These are phyloP conservation scores for Rhyzopertha dominica DNA, from an alignment of 1,140 invertebrate species.

Conservation along the genomic window DNA sequence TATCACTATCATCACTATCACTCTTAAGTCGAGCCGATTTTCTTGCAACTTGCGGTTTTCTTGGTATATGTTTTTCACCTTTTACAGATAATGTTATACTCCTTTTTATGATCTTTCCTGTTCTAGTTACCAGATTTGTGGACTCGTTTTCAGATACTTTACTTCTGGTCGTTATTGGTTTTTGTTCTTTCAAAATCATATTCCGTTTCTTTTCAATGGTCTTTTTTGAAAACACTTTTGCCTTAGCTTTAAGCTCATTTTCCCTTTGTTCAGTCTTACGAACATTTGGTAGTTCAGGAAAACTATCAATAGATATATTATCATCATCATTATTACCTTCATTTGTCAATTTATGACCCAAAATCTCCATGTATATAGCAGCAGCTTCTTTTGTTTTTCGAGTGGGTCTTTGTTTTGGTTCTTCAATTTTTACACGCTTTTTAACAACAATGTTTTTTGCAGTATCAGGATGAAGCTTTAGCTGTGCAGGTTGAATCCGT, in stretches of 20 bases:
- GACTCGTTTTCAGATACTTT: conserved; percentile 3
- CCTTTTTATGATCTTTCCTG: conserved; percentile 20
- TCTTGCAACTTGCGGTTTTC: no score
- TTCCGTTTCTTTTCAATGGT: conserved; percentile 41
- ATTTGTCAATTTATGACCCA: conserved; percentile 61
- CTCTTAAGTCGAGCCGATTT: no score
- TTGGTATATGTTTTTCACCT: no score
- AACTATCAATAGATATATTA: conserved; percentile 59
- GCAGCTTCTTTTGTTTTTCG: conserved; percentile 73
- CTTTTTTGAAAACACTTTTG: conserved; percentile 35
- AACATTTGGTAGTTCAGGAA: conserved; percentile 61
- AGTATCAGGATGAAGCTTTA: background rate
- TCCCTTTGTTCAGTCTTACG: conserved; percentile 57
- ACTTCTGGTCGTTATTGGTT: conserved; percentile 19
- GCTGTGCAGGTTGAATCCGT: no score
- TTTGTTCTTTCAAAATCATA: conserved; percentile 17
- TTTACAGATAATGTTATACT: no score
- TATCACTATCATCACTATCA: no score
- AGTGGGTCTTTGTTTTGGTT: conserved; percentile 48
- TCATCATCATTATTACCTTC: conserved; percentile 56
- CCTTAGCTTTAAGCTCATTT: conserved; percentile 53
- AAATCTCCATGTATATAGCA: conserved; percentile 68
- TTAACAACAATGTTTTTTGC: no score
- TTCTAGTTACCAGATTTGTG: conserved; percentile 7
- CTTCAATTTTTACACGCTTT: conserved; percentile 16